phyloP scores from a whole-genome alignment of 2,797 vertebrate genomes.

The Remorina albescens region DNA sequence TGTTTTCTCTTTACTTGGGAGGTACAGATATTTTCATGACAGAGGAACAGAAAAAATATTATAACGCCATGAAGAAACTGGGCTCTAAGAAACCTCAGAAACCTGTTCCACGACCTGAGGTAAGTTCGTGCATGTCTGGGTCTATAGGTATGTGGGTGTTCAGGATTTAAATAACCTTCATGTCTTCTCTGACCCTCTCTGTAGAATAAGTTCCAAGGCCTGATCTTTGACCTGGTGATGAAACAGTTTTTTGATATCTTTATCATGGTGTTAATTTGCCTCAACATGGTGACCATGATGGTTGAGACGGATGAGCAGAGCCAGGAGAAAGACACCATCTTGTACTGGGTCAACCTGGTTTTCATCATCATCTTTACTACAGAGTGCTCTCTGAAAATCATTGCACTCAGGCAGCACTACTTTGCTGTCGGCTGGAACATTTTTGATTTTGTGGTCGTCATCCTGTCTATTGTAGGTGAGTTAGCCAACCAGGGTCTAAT shows the following conservation, averaged over 20 bases:
- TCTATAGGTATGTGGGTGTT: no score
- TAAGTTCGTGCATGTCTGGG: constrained; percentile 31
- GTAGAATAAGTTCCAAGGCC: constrained; percentile 91
- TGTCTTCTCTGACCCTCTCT: constrained; percentile 1
- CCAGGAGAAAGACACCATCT: constrained; percentile 82
- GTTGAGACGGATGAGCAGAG: constrained; percentile 96
- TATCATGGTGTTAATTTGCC: constrained; percentile 96
- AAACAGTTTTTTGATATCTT: constrained; percentile 93
- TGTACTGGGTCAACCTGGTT: constrained; percentile 89
- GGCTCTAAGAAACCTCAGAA: constrained; percentile 97
- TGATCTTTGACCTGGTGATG: constrained; percentile 92
- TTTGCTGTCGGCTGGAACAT: constrained; percentile 96
- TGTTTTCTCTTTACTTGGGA: constrained; percentile 87
- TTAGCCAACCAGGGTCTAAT: background rate
- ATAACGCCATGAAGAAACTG: constrained; percentile 97
- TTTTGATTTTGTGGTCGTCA: constrained; percentile 97
- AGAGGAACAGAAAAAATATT: constrained; percentile 98
- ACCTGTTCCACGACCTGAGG: constrained; percentile 93
- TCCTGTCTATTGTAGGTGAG: constrained; percentile 92
- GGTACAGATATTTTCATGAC: constrained; percentile 98
- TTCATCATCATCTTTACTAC: constrained; percentile 93
- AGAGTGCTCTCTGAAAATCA: constrained; percentile 92
- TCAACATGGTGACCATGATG: constrained; percentile 99
- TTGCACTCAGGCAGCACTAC: constrained; percentile 90
- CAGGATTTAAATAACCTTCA: background rate